These are phyloP conservation scores for Falco concolor DNA, from an alignment of 2,797 vertebrate species.

Conservation along the genomic window DNA sequence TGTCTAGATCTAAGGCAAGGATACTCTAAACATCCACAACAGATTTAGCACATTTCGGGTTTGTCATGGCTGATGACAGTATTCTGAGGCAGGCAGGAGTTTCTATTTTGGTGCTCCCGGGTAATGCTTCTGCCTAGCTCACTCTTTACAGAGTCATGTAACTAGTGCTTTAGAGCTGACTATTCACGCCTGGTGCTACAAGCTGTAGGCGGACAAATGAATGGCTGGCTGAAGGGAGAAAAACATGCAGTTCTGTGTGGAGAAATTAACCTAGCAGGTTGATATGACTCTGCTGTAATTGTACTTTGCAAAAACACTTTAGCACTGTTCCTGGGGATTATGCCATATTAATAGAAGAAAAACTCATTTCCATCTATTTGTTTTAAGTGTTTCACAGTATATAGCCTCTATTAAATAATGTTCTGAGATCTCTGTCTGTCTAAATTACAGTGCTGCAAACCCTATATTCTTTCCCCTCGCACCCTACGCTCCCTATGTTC, in stretches of 20 bases:
- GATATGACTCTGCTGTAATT: conserved; percentile 40
- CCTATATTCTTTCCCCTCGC: conserved; percentile 6
- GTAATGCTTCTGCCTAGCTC: neutral
- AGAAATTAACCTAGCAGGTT: conserved; percentile 39
- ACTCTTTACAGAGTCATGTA: neutral
- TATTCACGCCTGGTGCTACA: neutral
- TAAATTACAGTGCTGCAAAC: conserved; percentile 60
- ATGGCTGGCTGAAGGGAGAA: conserved; percentile 49
- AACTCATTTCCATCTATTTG: conserved; percentile 44
- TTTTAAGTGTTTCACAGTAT: conserved; percentile 16
- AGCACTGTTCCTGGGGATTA: conserved; percentile 17
- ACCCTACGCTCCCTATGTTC: conserved; percentile 59
- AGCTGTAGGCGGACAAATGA: conserved; percentile 55
- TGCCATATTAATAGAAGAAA: conserved; percentile 34
- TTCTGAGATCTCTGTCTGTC: conserved; percentile 35
- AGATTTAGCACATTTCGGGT: neutral
- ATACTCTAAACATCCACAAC: neutral
- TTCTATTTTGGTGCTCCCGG: neutral
- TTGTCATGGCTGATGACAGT: neutral
- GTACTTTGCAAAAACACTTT: conserved; percentile 25
- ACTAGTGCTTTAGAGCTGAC: neutral
- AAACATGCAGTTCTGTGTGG: neutral
- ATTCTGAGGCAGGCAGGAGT: neutral
- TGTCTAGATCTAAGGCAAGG: neutral
- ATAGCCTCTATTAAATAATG: neutral